phyloP scores from a whole-genome alignment of 2,113 vertebrate genomes.

The Zapus hudsonius region DNA sequence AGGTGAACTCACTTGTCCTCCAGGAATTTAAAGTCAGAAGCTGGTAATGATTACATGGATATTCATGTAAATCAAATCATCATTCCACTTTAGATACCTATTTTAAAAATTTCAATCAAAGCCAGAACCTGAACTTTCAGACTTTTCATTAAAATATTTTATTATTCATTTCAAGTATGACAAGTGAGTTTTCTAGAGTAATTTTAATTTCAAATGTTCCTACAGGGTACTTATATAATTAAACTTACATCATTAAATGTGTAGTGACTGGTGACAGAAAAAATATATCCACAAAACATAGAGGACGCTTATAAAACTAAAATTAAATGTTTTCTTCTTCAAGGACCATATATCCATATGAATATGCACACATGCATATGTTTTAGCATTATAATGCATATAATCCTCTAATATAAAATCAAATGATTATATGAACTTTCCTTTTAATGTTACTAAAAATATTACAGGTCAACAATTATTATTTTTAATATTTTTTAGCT shows the following conservation, averaged over 20 bases:
- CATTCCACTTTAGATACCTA: not conserved
- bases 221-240: not conserved
- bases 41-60: not conserved
- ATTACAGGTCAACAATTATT: not conserved
- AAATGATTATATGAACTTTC: constrained; percentile 7
- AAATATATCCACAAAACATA: not conserved
- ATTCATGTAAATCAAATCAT: not conserved
- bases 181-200: not conserved
- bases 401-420: not conserved
- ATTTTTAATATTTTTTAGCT: not conserved
- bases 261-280: not conserved
- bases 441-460: constrained; percentile 11
- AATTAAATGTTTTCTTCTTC: constrained; percentile 3
- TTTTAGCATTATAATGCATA: not conserved
- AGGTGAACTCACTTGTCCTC: not conserved
- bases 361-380: not conserved
- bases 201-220: constrained; percentile 46
- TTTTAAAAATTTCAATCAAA: constrained; percentile 34
- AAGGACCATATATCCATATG: not conserved
- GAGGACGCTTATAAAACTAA: constrained; percentile 41
- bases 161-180: constrained; percentile 15
- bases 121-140: not conserved
- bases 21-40: not conserved
- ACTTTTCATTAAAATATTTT: constrained; percentile 16
- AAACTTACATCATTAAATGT: not conserved